These are phyloP conservation scores for Caenorhabditis drosophilae DNA, from an alignment of 2,888 invertebrate species.

Conservation along the genomic window DNA sequence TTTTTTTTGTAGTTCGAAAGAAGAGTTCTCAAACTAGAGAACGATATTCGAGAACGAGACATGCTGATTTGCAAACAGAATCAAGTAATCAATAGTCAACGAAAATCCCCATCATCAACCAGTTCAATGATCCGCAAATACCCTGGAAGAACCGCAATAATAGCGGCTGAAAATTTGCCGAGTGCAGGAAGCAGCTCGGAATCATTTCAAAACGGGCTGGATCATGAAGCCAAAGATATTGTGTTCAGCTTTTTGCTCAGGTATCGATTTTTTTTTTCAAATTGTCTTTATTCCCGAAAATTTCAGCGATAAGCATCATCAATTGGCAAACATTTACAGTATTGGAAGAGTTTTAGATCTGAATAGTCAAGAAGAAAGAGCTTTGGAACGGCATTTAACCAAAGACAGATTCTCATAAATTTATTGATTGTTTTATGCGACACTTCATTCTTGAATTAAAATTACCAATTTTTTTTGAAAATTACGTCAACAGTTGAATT, in stretches of 20 bases:
- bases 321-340: constrained; percentile 47
- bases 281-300: background rate
- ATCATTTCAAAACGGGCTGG: constrained; percentile 38
- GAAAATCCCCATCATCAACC: constrained; percentile 34
- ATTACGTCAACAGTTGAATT: too few species aligned
- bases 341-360: constrained; percentile 46
- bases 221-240: constrained; percentile 24
- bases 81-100: constrained; percentile 50
- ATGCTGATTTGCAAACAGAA: constrained; percentile 54
- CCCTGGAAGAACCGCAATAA: constrained; percentile 17
- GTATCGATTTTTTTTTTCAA: constrained; percentile 10
- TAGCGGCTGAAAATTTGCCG: constrained; percentile 31
- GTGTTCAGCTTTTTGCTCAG: constrained; percentile 37
- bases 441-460: too few species aligned
- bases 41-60: constrained; percentile 50
- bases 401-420: constrained; percentile 29
- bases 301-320: constrained; percentile 40
- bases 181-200: constrained; percentile 47
- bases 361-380: constrained; percentile 35
- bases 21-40: constrained; percentile 47
- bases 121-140: constrained; percentile 1
- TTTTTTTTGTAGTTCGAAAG: constrained; percentile 48
- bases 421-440: too few species aligned
- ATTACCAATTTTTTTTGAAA: too few species aligned
- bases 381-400: constrained; percentile 36